Conservation (phyloP, 2,888 invertebrate species). For the Laothoe populi region DNA sequence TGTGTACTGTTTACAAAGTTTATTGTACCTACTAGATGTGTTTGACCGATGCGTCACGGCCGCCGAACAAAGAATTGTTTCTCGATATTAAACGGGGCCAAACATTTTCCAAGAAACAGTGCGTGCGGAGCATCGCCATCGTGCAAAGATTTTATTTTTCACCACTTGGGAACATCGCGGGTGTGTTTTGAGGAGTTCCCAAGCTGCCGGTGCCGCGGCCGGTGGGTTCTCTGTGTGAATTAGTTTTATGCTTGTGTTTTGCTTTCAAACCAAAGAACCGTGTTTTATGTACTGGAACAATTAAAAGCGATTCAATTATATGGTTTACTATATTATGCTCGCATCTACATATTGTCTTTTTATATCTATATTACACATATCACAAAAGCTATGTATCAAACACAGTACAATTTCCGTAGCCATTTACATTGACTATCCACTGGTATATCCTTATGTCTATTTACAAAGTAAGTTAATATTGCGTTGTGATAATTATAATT, state of each 20-base stretch:
- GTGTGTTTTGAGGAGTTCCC: slow-evolving; percentile 18
- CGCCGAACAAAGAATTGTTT: slow-evolving; percentile 57
- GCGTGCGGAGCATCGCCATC: slow-evolving; percentile 14
- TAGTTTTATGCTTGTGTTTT: slow-evolving; percentile 15
- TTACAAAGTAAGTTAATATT: neutral
- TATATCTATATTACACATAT: too few relatives aligned
- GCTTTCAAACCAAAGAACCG: slow-evolving; percentile 15
- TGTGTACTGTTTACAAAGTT: slow-evolving; percentile 26
- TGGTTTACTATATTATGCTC: too few relatives aligned
- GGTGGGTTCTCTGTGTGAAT: slow-evolving; percentile 21
- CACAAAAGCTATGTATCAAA: neutral
- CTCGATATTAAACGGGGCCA: slow-evolving; percentile 58
- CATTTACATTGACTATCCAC: neutral
- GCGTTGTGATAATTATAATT: slow-evolving; percentile 13
- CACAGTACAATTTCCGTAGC: neutral
- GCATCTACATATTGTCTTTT: too few relatives aligned
- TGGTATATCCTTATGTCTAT: neutral
- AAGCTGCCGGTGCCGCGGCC: neutral
- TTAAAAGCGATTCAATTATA: slow-evolving; percentile 1
- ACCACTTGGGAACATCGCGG: slow-evolving; percentile 23
- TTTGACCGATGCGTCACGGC: slow-evolving; percentile 51
- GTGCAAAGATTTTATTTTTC: slow-evolving; percentile 24
- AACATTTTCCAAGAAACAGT: slow-evolving; percentile 53
- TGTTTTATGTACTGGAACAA: slow-evolving; percentile 21
- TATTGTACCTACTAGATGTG: slow-evolving; percentile 26